These are phyloP conservation scores for Galago senegalensis DNA, from an alignment of 2,797 vertebrate species.

Conservation along the genomic window DNA sequence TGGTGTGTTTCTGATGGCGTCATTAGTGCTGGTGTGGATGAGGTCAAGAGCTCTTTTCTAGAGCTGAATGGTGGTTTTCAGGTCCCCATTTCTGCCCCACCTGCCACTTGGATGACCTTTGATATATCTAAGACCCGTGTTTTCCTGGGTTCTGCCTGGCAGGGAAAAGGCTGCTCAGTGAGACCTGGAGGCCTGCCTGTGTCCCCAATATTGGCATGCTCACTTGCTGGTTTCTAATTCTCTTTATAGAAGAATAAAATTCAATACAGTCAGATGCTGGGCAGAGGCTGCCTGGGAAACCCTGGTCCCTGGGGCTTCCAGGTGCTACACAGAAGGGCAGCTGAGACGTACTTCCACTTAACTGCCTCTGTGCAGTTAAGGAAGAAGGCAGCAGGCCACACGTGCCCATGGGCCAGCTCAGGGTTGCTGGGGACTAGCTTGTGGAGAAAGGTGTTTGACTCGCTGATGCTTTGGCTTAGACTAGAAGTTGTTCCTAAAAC, in stretches of 20 bases:
- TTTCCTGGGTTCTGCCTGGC: neutral
- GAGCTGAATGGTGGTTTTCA: neutral
- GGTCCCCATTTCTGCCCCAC: neutral
- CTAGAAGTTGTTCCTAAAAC: neutral
- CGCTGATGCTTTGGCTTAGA: neutral
- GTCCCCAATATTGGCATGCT: neutral
- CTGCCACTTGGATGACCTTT: neutral
- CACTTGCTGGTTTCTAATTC: neutral
- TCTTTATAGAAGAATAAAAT: conserved; percentile 38
- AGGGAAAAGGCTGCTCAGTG: neutral
- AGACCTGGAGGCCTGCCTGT: neutral
- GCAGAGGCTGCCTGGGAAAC: neutral
- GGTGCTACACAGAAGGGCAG: neutral
- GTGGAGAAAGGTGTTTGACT: neutral
- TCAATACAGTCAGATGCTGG: neutral
- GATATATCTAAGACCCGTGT: neutral
- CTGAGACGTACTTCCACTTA: neutral
- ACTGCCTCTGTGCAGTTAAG: neutral
- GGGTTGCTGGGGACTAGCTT: neutral
- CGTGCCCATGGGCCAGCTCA: no score
- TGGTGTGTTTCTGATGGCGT: neutral
- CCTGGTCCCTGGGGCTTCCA: neutral
- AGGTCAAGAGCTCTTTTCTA: neutral
- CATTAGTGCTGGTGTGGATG: neutral
- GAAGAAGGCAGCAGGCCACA: neutral